These are phyloP conservation scores for Vireo griseus DNA, from an alignment of 2,797 vertebrate genomes.

Conservation along the genomic window DNA sequence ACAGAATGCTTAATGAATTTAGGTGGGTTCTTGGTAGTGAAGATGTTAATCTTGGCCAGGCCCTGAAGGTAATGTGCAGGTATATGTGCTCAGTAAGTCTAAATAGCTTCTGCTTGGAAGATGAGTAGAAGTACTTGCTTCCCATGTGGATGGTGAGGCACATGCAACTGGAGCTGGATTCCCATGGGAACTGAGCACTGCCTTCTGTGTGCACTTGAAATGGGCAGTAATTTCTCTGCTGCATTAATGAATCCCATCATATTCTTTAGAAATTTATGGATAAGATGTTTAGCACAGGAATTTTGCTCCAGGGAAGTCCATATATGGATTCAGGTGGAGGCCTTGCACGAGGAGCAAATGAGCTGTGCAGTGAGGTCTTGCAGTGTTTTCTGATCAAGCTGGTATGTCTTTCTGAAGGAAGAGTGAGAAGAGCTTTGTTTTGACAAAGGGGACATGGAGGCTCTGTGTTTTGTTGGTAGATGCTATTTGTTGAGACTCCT, in stretches of 20 bases:
- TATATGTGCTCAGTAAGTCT: not conserved
- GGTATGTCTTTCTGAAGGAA: not conserved
- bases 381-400: not conserved
- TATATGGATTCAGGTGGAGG: not conserved
- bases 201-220: not conserved
- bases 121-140: not conserved
- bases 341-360: not conserved
- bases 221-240: not conserved
- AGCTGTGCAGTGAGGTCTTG: not conserved
- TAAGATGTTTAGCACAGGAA: not conserved
- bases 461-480: not conserved
- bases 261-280: not conserved
- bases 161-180: not conserved
- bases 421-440: not conserved
- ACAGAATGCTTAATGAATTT: not conserved
- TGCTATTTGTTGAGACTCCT: not conserved
- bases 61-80: not conserved
- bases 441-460: not conserved
- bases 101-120: not conserved
- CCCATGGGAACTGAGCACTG: not conserved
- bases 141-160: not conserved
- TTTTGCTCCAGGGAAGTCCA: not conserved
- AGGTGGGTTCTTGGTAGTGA: not conserved
- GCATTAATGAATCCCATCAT: not conserved
- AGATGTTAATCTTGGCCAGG: not conserved